Base-by-base conservation (phyloP, 2,888 invertebrate genomes). In the Latrodectus elegans region DNA sequence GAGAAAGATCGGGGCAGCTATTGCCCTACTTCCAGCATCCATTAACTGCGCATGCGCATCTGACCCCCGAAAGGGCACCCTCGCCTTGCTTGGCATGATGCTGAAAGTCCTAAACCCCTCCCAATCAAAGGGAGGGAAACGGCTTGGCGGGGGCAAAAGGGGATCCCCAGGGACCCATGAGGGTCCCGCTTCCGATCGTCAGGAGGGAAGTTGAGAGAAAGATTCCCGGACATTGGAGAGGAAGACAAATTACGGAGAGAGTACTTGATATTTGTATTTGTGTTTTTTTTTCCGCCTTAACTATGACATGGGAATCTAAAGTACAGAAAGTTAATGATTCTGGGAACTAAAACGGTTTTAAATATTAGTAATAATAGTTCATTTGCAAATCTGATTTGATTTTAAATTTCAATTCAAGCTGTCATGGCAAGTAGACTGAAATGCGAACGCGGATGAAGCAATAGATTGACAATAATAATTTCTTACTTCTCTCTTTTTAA, bases 1-100 rank as follows among this genome's bases (percentile, higher is more conserved):
- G 38, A 60, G 60, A 60, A n/a, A 60, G 60, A 60, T 60, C 65
- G 65, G 64, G 80, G 73, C 60, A 80, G 85, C 85, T 80, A 80
- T 86, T 86, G 85, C 85, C 85, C 85, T 86, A 86, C 80, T 86
- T 86, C 85, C 70, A 80, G 76, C 75, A 80, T 60, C 51, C 80
- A 60, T 55, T 70, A 73, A 68, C 68, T 38, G 85, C 75, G n/a
- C 85, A 80, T 75, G 85, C 85, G 85, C 80, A 75, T 15, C 75
- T 22, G 80, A 74, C 75, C 55, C 68, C 79, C 60, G 68, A 79
- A 79, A 85, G 84, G 84, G 84, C 84, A 85, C 75, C 74, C 74
- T 76, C 70, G 75, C 60, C 67, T 68, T 38, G 73, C 22, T 77
- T 12, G 67, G 74, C 74, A 53, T 68, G 53, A 68, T 74, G 67